Conservation (phyloP, 53 echinoderm and acorn worm species). For the Apostichopus leukothele region DNA sequence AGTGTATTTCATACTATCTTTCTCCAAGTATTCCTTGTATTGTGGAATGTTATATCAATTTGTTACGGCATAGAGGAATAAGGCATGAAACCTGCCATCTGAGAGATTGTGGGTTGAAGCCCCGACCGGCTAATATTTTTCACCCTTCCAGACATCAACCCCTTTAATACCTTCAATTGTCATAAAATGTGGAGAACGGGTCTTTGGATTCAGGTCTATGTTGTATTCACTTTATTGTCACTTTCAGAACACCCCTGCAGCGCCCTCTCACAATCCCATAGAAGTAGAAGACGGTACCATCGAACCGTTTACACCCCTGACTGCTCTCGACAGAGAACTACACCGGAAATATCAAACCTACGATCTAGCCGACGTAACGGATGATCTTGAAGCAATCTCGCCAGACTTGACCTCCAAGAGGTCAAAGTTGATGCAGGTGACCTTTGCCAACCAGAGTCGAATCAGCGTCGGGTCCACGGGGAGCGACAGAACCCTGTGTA, state of each 20-base stretch:
- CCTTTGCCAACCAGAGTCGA: conserved; percentile 15
- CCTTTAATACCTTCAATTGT: too few relatives aligned
- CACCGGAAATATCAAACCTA: conserved; percentile 10
- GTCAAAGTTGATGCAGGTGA: conserved; percentile 17
- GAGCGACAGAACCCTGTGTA: conserved; percentile 10
- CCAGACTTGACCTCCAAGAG: neutral
- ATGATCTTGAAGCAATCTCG: neutral
- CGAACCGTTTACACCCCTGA: conserved; percentile 55
- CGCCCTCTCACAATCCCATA: neutral
- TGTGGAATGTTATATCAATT: too few relatives aligned
- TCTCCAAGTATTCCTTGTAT: too few relatives aligned
- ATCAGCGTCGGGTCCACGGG: neutral
- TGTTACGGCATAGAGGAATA: too few relatives aligned
- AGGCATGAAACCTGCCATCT: too few relatives aligned
- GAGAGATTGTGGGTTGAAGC: too few relatives aligned
- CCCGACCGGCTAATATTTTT: too few relatives aligned
- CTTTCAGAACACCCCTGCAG: neutral
- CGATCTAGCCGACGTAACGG: neutral
- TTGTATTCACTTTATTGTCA: neutral
- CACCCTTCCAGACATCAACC: too few relatives aligned
- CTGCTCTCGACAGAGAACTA: conserved; percentile 49
- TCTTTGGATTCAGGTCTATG: too few relatives aligned
- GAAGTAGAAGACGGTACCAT: conserved; percentile 20
- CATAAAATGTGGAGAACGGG: too few relatives aligned
- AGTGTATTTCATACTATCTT: too few relatives aligned